phyloP scores from a whole-genome alignment of 2,888 invertebrate genomes.

The Thymelicus lineola region DNA sequence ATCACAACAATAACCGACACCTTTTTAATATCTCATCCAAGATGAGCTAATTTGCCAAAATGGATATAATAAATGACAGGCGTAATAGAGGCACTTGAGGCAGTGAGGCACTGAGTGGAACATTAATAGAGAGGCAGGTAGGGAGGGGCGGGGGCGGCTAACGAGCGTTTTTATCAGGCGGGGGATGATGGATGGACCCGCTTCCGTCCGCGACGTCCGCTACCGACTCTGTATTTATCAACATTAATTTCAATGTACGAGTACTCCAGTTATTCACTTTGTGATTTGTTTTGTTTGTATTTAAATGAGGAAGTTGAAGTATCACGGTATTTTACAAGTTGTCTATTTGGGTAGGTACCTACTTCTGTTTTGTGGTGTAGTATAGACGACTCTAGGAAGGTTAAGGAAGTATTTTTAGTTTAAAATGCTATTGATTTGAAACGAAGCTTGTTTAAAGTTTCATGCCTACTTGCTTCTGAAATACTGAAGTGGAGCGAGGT shows the following conservation, averaged over 20 bases:
- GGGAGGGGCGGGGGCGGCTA: slow-evolving; percentile 64
- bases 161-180: slow-evolving; percentile 84
- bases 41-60: slow-evolving; percentile 82
- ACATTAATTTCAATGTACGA: slow-evolving; percentile 72
- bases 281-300: slow-evolving; percentile 29
- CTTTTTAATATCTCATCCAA: slow-evolving; percentile 41
- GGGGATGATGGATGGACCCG: slow-evolving; percentile 82
- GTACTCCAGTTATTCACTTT: slow-evolving; percentile 29
- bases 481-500: no score
- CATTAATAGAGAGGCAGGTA: slow-evolving; percentile 83
- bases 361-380: no score
- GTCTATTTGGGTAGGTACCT: no score
- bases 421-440: no score
- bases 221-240: slow-evolving; percentile 80
- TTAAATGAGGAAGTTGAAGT: slow-evolving; percentile 2
- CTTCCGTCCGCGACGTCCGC: slow-evolving; percentile 79
- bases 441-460: no score
- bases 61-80: slow-evolving; percentile 84
- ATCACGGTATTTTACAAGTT: no score
- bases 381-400: no score
- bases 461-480: no score
- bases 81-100: slow-evolving; percentile 81
- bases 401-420: no score
- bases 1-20: no score
- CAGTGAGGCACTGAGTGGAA: slow-evolving; percentile 55